phyloP scores from a whole-genome alignment of 30 jellyfish, hydroid and myxozoan species.

The Hydractinia symbiolongicarpus region DNA sequence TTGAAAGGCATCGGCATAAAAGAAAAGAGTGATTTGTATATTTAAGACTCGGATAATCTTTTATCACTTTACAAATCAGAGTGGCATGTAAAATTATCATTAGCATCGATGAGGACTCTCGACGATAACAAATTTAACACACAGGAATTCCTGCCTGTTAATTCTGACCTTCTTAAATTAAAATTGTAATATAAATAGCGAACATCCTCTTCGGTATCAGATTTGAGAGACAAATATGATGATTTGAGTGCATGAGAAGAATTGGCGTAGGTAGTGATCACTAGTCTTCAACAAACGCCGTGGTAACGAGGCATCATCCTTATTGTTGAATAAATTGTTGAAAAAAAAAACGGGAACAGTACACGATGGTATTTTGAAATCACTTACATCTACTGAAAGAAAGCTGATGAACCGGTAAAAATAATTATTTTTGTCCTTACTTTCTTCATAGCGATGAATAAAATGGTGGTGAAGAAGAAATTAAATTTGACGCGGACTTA shows the following conservation, averaged over 20 bases:
- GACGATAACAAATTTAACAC: constrained; percentile 18
- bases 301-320: not conserved
- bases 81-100: constrained; percentile 16
- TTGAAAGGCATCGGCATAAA: constrained; percentile 21
- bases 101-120: constrained; percentile 24
- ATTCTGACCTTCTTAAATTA: constrained; percentile 24
- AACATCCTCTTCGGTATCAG: not conserved
- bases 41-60: constrained; percentile 4
- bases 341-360: not conserved
- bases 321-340: not conserved
- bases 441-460: too few relatives aligned
- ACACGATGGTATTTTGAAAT: not conserved
- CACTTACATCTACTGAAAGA: not conserved
- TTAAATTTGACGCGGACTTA: too few relatives aligned
- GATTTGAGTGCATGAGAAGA: not conserved
- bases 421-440: too few relatives aligned
- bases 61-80: constrained; percentile 3
- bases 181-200: not conserved
- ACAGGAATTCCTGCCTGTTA: constrained; percentile 14
- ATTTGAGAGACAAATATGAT: not conserved
- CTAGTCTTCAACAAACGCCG: not conserved
- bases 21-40: not conserved
- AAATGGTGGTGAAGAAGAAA: too few relatives aligned
- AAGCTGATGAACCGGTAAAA: not conserved
- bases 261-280: not conserved